Evolutionary conservation across 1,140 invertebrate species (phyloP).

Genomic region (Paraescarpia echinospica): DNA sequence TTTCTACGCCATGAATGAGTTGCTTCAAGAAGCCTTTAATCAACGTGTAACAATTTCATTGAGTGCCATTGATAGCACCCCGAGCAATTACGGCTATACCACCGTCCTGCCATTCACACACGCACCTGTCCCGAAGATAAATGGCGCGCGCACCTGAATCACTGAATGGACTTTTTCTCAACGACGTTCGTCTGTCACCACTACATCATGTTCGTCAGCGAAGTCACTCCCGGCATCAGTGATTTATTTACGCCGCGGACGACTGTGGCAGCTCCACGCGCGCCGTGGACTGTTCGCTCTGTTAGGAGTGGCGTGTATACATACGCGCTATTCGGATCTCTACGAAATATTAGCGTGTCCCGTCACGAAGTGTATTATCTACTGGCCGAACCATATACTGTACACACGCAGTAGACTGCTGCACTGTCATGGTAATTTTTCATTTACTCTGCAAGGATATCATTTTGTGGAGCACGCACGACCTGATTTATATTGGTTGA

Average conservation of each 20-base stretch:
- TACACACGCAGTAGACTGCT: not conserved
- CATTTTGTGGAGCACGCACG: conserved; percentile 3
- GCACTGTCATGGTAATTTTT: not conserved
- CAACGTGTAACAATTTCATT: not conserved
- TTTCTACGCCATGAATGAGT: not conserved
- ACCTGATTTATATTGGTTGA: not conserved
- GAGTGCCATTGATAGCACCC: not conserved
- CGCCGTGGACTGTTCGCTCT: not conserved
- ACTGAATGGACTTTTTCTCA: not conserved
- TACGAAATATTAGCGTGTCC: not conserved
- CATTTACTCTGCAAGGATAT: not conserved
- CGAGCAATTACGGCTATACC: not conserved
- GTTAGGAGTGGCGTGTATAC: not conserved
- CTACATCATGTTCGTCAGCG: not conserved
- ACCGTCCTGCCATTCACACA: not conserved
- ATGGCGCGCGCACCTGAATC: not conserved
- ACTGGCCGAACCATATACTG: not conserved
- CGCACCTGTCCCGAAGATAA: not conserved
- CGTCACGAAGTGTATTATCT: not conserved
- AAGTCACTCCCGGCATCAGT: not conserved
- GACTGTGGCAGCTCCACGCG: not conserved
- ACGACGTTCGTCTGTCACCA: not conserved
- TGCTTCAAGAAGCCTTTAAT: not conserved
- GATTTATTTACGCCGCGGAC: not conserved
- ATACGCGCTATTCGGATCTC: not conserved